Evolutionary conservation across 2,888 invertebrate genomes (phyloP).

Genomic region (Heliconius erato): DNA sequence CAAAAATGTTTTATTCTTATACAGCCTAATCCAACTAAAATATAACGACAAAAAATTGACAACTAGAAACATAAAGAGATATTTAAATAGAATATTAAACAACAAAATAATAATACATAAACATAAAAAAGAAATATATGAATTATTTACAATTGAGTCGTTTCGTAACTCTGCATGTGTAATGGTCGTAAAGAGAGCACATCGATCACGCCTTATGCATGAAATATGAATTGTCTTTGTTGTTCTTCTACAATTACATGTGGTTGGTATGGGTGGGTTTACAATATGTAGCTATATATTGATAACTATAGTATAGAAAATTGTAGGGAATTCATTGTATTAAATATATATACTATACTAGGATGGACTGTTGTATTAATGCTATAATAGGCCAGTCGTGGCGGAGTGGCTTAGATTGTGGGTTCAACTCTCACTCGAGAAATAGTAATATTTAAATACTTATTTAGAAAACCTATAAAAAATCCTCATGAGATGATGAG

Average conservation of each 20-base stretch:
- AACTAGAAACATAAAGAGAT: not conserved
- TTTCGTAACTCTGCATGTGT: conserved; percentile 49
- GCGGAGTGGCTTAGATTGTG: too few relatives aligned
- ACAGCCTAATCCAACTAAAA: too few relatives aligned
- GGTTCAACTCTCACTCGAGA: too few relatives aligned
- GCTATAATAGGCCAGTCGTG: too few relatives aligned
- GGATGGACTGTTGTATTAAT: too few relatives aligned
- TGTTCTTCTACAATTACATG: conserved; percentile 73
- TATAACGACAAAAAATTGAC: too few relatives aligned
- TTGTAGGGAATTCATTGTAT: not conserved
- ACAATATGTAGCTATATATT: not conserved
- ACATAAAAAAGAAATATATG: conserved; percentile 12
- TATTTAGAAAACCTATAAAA: too few relatives aligned
- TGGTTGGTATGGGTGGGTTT: conserved; percentile 51
- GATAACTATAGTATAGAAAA: not conserved
- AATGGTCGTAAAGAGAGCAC: conserved; percentile 60
- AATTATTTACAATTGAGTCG: conserved; percentile 39
- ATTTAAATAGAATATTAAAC: not conserved
- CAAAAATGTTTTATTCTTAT: too few relatives aligned
- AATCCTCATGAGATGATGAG: too few relatives aligned
- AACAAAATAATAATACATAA: not conserved
- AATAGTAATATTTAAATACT: too few relatives aligned
- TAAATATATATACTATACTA: not conserved
- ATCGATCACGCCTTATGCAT: conserved; percentile 74
- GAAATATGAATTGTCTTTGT: conserved; percentile 80